phyloP scores from a whole-genome alignment of 2,797 vertebrate species.

The Xenops minutus region DNA sequence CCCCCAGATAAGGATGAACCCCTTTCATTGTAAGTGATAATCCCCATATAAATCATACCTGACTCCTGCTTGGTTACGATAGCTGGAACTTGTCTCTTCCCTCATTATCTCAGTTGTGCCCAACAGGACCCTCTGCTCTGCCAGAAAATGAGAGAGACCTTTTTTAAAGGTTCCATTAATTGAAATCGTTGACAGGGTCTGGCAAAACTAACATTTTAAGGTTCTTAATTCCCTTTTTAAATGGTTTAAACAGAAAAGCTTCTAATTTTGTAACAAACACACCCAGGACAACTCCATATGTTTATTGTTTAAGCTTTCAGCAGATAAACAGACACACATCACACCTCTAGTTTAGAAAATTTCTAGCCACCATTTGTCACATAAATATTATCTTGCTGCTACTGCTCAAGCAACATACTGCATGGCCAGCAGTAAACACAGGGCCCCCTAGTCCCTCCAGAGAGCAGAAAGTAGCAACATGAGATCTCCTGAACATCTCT shows the following conservation, averaged over 20 bases:
- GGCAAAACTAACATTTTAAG: not conserved
- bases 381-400: not conserved
- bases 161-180: not conserved
- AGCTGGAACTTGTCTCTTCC: not conserved
- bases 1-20: not conserved
- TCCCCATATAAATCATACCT: not conserved
- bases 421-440: not conserved
- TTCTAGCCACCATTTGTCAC: not conserved
- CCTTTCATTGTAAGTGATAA: not conserved
- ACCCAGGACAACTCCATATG: not conserved
- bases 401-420: not conserved
- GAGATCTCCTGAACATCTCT: not conserved
- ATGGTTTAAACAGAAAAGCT: not conserved
- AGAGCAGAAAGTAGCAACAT: not conserved
- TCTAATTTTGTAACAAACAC: not conserved
- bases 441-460: not conserved
- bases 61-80: not conserved
- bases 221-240: not conserved
- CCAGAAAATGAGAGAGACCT: not conserved
- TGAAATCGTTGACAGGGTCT: rapidly evolving
- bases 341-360: not conserved
- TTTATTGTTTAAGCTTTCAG: not conserved
- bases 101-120: not conserved
- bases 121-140: not conserved
- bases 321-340: not conserved